Evolutionary conservation across 1,140 invertebrate genomes (phyloP), one percentile per base, ranked within the genome.

Genomic region (Saccostrea glomerata): DNA sequence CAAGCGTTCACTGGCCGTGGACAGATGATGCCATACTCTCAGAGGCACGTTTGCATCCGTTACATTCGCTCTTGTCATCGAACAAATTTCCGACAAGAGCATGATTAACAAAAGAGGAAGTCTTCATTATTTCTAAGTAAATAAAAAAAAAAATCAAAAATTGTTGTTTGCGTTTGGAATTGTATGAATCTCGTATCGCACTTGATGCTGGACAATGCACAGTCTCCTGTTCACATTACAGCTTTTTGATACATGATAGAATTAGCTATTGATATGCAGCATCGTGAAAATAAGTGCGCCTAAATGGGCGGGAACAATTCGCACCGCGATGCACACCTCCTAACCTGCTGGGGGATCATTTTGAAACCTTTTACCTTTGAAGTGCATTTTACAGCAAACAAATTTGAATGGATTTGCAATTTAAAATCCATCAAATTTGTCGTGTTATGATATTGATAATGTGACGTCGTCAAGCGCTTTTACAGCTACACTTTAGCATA

Each of bases 371-470:
- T 77, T 77, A 77, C 70, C 70, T 77, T 77, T 77, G 70, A 77
- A 77, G 70, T 77, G 70, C 70, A 77, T 77, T 77, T 77, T 77
- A 77, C 70, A 77, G 9, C 70, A 77, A 77, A 77, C 70, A 77
- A 77, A 36, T 77, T 77, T 77, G 70, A 77, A 77, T 77, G 70
- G 70, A 77, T 77, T 77, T 77, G 70, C 70, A 77, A 77, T 77
- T 77, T 77, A 77, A 77, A 77, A 77, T 77, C 70, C 70, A 77
- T 77, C 70, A 77, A 77, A 77, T 77, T 77, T 77, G 70, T 77
- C 70, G 70, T 77, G 70, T 77, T 77, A 77, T 77, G 70, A 77
- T 77, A 77, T 77, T 77, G 70, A 77, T 77, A 77, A 77, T 77
- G 70, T 77, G 70, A 77, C 30, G 70, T 77, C 25, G 70, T 77